Percentiles rank a stretch among this genome's conserved stretches.
These are phyloP conservation scores for Nycticorax nycticorax DNA, from an alignment of 2,113 vertebrate species.

Conservation along the genomic window DNA sequence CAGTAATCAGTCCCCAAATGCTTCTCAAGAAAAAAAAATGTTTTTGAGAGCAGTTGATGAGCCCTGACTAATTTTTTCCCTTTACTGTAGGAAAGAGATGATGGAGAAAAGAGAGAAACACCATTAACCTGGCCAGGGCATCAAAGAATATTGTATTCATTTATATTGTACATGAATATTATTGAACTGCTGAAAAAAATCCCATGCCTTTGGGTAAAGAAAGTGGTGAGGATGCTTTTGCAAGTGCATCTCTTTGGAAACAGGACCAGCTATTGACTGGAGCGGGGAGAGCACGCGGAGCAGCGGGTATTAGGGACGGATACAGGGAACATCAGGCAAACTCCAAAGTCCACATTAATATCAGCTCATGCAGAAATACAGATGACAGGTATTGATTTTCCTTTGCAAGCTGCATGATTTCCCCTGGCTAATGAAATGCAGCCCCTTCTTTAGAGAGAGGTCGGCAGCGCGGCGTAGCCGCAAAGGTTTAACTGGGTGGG, in stretches of 20 bases:
- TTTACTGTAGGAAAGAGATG: neutral
- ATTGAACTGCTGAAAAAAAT: neutral
- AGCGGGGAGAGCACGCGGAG: fast-evolving
- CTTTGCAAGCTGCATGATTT: neutral
- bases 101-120: neutral
- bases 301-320: neutral
- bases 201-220: neutral
- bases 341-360: neutral
- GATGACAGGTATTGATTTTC: slow-evolving; percentile 28
- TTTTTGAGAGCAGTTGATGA: neutral
- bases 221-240: neutral
- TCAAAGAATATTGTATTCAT: neutral
- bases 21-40: neutral
- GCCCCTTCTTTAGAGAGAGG: neutral
- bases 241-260: neutral
- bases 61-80: neutral
- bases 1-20: neutral
- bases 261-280: neutral
- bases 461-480: fast-evolving
- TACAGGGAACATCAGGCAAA: neutral
- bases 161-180: neutral
- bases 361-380: slow-evolving; percentile 2
- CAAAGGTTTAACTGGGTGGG: neutral
- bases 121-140: neutral
- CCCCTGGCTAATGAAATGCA: neutral